These are phyloP conservation scores for Nematopogon swammerdamellus DNA, from an alignment of 2,888 invertebrate genomes.

Conservation along the genomic window DNA sequence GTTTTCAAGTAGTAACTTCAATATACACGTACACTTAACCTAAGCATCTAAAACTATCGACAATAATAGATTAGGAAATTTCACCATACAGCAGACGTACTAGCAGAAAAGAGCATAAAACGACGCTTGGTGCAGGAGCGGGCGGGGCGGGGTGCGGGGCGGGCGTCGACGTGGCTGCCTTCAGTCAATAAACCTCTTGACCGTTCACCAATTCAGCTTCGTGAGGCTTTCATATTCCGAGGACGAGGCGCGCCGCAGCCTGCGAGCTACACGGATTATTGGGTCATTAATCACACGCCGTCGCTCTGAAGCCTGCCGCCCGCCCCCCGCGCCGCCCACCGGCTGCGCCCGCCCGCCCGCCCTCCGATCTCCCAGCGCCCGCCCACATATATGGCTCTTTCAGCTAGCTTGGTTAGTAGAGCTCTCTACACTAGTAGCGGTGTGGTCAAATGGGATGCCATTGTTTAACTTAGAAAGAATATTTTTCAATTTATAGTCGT, in stretches of 20 bases:
- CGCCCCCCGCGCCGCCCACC: slow-evolving; percentile 14
- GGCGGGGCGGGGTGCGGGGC: slow-evolving; percentile 9
- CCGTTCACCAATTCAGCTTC: slow-evolving; percentile 53
- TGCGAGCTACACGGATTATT: slow-evolving; percentile 42
- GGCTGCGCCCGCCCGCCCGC: slow-evolving; percentile 7
- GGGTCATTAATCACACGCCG: slow-evolving; percentile 50
- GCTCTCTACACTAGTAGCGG: no score
- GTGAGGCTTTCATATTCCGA: slow-evolving; percentile 29
- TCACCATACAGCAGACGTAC: no score
- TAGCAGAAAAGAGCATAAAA: no score
- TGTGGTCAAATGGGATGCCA: no score
- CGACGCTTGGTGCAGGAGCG: slow-evolving; percentile 11
- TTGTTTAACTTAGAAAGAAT: no score
- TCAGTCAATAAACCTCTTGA: slow-evolving; percentile 54
- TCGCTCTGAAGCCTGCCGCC: slow-evolving; percentile 14
- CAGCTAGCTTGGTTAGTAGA: no score
- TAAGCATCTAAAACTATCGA: no score
- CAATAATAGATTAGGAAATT: no score
- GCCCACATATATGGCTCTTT: no score
- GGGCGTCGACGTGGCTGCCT: slow-evolving; percentile 25
- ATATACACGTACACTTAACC: no score
- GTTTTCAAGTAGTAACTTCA: no score
- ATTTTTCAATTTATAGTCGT: slow-evolving; percentile 1
- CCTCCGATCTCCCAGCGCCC: no score
- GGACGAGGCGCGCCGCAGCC: slow-evolving; percentile 21